These are phyloP conservation scores for Corbicula japonica DNA, from an alignment of 2,888 invertebrate genomes.

Conservation along the genomic window DNA sequence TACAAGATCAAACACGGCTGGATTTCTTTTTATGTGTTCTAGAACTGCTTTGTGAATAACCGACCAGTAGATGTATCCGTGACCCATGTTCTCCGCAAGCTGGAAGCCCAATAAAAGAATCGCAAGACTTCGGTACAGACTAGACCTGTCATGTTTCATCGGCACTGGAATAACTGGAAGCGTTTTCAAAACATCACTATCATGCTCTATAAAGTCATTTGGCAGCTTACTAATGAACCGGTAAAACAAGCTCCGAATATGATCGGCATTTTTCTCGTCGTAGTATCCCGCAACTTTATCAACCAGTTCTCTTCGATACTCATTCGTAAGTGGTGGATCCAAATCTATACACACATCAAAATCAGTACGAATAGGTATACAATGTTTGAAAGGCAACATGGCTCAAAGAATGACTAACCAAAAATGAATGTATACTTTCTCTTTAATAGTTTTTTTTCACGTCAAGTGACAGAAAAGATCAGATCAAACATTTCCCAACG, in stretches of 20 bases:
- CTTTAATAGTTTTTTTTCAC: too few species aligned
- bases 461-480: too few species aligned
- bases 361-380: neutral
- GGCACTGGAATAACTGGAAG: too few species aligned
- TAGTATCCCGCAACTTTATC: neutral
- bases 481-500: slow-evolving; percentile 18
- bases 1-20: neutral
- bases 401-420: neutral
- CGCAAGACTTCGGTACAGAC: neutral
- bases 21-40: neutral
- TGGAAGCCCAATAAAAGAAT: neutral
- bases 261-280: neutral
- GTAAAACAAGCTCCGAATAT: neutral
- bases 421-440: neutral
- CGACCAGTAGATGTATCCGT: neutral
- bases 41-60: neutral
- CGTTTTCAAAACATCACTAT: neutral
- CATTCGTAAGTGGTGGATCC: neutral
- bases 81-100: too few species aligned
- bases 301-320: neutral
- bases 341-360: too few species aligned
- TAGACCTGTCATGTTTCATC: neutral
- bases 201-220: neutral
- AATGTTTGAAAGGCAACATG: neutral
- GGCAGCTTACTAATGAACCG: neutral